phyloP scores from a whole-genome alignment of 2,797 vertebrate species.

The Melanotaenia trifasciata region DNA sequence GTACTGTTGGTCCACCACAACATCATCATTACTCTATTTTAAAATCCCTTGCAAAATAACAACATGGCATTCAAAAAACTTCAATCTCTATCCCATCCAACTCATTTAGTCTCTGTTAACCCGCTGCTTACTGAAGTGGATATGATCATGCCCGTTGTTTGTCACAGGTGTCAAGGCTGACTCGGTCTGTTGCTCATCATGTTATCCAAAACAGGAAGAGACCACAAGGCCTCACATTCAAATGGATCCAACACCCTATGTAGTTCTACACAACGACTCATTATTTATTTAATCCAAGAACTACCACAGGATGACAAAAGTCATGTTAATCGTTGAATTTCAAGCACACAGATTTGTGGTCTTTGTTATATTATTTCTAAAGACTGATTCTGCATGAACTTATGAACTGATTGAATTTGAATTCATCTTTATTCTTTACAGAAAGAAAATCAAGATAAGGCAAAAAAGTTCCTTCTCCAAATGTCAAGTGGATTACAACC shows the following conservation, averaged over 20 bases:
- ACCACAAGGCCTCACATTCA: not conserved
- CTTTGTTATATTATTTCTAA: not conserved
- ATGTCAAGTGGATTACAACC: not conserved
- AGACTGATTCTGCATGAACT: not conserved
- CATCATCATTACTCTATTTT: not conserved
- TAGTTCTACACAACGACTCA: too few species aligned
- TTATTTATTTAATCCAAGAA: not conserved
- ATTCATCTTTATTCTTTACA: not conserved
- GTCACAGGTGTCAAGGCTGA: conserved; percentile 9
- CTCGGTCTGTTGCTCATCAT: conserved; percentile 29
- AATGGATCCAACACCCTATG: too few species aligned
- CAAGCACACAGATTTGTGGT: not conserved
- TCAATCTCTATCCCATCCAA: not conserved
- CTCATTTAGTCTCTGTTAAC: conserved; percentile 5
- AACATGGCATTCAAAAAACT: not conserved
- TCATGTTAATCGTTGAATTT: not conserved
- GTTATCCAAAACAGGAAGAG: not conserved
- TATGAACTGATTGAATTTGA: not conserved
- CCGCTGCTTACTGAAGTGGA: conserved; percentile 3
- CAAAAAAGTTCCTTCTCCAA: not conserved
- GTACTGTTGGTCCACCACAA: not conserved
- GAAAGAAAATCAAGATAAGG: not conserved
- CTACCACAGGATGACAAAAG: not conserved
- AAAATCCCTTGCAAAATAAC: conserved; percentile 4
- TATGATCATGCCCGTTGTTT: not conserved